A percentile compares a stretch with the other conserved stretches of the same genome.
Conservation (phyloP, 2,888 invertebrate genomes). For the Cremastobaeus sp. region DNA sequence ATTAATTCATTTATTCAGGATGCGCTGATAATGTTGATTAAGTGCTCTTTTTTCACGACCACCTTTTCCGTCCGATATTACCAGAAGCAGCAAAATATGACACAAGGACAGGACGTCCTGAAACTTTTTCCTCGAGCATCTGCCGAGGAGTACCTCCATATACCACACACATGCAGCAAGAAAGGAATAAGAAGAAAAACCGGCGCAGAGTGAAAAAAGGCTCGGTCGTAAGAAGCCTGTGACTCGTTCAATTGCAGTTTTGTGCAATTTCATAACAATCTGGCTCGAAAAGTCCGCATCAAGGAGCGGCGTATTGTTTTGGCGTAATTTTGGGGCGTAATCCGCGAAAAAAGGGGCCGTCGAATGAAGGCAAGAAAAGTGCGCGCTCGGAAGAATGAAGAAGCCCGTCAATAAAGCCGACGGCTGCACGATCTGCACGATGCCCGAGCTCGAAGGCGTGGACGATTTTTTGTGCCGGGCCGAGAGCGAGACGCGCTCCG, state of each 20-base stretch:
- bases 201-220: background rate
- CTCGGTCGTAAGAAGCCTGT: conserved; percentile 6
- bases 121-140: background rate
- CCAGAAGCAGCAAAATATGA: no score
- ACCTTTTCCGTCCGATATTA: no score
- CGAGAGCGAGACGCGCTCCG: background rate
- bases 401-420: conserved; percentile 56
- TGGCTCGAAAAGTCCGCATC: conserved; percentile 3
- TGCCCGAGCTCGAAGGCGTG: conserved; percentile 75
- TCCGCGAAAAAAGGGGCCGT: conserved; percentile 43
- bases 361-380: conserved; percentile 52
- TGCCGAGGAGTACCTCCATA: conserved; percentile 4
- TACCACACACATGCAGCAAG: conserved; percentile 21
- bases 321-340: conserved; percentile 50
- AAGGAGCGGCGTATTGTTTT: conserved; percentile 39
- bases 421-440: conserved; percentile 71
- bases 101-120: background rate
- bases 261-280: conserved; percentile 45
- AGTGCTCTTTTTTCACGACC: no score
- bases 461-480: conserved; percentile 70
- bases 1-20: no score
- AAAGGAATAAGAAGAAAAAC: conserved; percentile 3
- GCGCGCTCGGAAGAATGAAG: conserved; percentile 41
- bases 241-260: conserved; percentile 39
- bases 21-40: no score